These are phyloP conservation scores for Eonycteris spelaea DNA, from an alignment of 2,113 vertebrate genomes.

Conservation along the genomic window DNA sequence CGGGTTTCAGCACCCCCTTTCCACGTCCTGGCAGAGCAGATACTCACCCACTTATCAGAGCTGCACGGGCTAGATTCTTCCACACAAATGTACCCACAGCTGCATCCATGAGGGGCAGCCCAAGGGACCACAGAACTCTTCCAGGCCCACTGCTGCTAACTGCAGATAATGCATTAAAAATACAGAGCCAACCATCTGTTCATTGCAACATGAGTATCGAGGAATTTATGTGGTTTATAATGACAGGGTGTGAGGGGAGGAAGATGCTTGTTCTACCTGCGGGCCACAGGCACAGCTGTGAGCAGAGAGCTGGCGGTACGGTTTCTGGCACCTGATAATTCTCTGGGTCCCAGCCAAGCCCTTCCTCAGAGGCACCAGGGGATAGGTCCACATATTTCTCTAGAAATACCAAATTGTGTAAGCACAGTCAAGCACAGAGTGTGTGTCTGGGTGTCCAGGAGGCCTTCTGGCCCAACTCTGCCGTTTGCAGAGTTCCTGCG, in stretches of 20 bases:
- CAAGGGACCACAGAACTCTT: neutral
- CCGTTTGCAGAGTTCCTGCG: neutral
- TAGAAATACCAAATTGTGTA: neutral
- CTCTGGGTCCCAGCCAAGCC: conserved; percentile 26
- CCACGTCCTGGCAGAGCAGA: neutral
- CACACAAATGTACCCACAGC: neutral
- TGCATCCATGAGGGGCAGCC: neutral
- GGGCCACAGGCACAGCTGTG: conserved; percentile 20
- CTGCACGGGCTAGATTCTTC: neutral
- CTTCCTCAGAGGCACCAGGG: neutral
- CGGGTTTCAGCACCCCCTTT: neutral
- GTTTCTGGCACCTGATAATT: neutral
- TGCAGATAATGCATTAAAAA: conserved; percentile 62
- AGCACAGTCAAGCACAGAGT: neutral
- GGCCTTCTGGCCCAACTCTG: neutral
- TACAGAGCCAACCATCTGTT: conserved; percentile 33
- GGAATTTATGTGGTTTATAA: conserved; percentile 15
- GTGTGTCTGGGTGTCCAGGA: neutral
- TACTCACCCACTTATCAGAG: neutral
- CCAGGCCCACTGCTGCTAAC: conserved; percentile 39
- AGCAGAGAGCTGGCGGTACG: neutral
- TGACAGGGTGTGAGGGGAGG: conserved; percentile 15
- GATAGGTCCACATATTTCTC: neutral
- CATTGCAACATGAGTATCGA: neutral
- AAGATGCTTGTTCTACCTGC: neutral